These are phyloP conservation scores for Eleutherodactylus coqui DNA, from an alignment of 2,797 vertebrate species.

Conservation along the genomic window DNA sequence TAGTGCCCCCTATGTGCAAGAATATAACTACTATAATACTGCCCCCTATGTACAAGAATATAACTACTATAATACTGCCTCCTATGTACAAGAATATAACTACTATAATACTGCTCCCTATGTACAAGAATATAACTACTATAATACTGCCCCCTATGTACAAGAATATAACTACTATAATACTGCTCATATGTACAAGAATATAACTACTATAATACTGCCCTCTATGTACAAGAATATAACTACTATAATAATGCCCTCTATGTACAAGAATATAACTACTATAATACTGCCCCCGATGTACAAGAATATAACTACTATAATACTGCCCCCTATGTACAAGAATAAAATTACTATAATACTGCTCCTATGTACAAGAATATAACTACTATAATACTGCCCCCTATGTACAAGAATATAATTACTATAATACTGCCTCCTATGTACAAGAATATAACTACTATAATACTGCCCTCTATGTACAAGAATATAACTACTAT, in stretches of 20 bases:
- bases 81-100: too few species aligned
- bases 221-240: slow-evolving; percentile 3
- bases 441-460: too few species aligned
- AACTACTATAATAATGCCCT: background rate
- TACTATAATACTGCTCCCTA: too few species aligned
- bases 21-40: background rate
- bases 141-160: too few species aligned
- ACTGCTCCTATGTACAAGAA: too few species aligned
- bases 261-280: background rate
- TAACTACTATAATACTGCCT: slow-evolving; percentile 12
- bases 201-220: slow-evolving; percentile 1
- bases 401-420: too few species aligned
- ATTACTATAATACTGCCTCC: too few species aligned
- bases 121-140: too few species aligned
- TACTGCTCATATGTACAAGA: background rate
- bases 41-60: background rate
- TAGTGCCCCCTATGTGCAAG: background rate
- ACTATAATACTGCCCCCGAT: background rate
- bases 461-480: too few species aligned
- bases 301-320: background rate
- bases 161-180: slow-evolving; percentile 2
- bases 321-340: background rate
- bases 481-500: too few species aligned
- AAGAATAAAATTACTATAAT: slow-evolving; percentile 7
- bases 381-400: too few species aligned